phyloP scores from a whole-genome alignment of 2,113 vertebrate species.

The Neogobius melanostomus region DNA sequence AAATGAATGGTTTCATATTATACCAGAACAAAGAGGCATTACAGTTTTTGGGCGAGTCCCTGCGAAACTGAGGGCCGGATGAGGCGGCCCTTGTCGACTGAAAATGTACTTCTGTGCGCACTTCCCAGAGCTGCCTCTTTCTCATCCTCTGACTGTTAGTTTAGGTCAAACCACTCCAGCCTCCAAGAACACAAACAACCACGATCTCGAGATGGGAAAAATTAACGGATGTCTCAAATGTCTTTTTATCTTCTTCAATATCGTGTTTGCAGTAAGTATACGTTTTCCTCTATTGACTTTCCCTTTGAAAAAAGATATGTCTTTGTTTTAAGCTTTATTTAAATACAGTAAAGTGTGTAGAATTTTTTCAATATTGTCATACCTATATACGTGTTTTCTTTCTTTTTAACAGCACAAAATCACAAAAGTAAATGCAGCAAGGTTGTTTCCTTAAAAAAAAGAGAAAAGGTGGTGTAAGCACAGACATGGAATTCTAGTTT shows the following conservation, averaged over 20 bases:
- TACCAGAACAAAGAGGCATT: too few species aligned
- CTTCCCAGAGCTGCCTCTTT: too few species aligned
- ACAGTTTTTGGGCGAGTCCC: too few species aligned
- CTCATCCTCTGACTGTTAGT: background rate
- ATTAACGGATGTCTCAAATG: constrained; percentile 64
- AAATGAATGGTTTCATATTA: too few species aligned
- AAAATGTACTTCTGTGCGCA: constrained; percentile 13
- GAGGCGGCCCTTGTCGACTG: background rate
- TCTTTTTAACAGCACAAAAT: background rate
- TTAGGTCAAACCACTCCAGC: background rate
- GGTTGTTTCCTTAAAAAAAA: background rate
- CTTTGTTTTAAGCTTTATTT: background rate
- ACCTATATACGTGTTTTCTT: background rate
- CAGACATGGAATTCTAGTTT: too few species aligned
- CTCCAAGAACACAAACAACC: background rate
- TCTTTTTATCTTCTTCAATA: constrained; percentile 67
- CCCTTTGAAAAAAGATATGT: background rate
- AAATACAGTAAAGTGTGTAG: background rate
- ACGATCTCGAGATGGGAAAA: constrained; percentile 57
- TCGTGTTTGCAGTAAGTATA: constrained; percentile 58
- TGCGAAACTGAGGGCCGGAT: background rate
- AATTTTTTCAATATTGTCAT: background rate
- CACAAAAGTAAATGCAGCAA: too few species aligned
- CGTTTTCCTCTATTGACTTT: background rate
- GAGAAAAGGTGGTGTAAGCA: too few species aligned